Evolutionary conservation across 2,888 invertebrate genomes (phyloP).

Genomic region (Lamproptera curius): DNA sequence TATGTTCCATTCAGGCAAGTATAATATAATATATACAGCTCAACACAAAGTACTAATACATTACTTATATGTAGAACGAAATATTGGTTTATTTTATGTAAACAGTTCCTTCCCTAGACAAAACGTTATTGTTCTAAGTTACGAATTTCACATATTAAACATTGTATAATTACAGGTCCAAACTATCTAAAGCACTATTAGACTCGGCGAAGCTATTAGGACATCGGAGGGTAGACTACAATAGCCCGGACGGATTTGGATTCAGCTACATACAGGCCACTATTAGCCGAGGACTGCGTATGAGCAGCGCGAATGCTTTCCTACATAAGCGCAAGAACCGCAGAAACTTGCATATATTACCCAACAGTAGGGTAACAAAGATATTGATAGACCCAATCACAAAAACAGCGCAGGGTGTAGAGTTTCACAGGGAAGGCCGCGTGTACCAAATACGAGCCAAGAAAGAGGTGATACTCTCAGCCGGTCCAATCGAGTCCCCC

Average conservation of each 20-base stretch:
- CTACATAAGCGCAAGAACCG: constrained; percentile 72
- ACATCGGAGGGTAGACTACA: constrained; percentile 82
- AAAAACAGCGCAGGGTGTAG: constrained; percentile 60
- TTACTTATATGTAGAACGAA: no score
- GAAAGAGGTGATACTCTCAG: constrained; percentile 80
- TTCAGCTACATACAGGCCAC: constrained; percentile 72
- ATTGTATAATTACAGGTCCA: constrained; percentile 60
- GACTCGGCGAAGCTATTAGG: constrained; percentile 81
- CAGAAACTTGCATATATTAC: constrained; percentile 77
- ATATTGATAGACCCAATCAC: constrained; percentile 76
- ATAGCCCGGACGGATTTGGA: constrained; percentile 81
- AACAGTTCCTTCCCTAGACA: no score
- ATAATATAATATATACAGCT: no score
- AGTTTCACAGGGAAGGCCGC: constrained; percentile 59
- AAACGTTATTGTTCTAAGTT: no score
- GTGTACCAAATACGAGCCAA: constrained; percentile 58
- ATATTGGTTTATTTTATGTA: no score
- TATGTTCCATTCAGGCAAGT: constrained; percentile 76
- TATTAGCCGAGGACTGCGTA: constrained; percentile 66
- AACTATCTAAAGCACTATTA: constrained; percentile 81
- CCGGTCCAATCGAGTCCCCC: constrained; percentile 88
- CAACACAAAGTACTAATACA: no score
- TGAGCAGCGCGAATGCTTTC: constrained; percentile 78
- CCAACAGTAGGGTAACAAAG: constrained; percentile 75
- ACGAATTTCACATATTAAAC: no score